Evolutionary conservation across 2,113 vertebrate species (phyloP).

Genomic region (Paradoxurus hermaphroditus): DNA sequence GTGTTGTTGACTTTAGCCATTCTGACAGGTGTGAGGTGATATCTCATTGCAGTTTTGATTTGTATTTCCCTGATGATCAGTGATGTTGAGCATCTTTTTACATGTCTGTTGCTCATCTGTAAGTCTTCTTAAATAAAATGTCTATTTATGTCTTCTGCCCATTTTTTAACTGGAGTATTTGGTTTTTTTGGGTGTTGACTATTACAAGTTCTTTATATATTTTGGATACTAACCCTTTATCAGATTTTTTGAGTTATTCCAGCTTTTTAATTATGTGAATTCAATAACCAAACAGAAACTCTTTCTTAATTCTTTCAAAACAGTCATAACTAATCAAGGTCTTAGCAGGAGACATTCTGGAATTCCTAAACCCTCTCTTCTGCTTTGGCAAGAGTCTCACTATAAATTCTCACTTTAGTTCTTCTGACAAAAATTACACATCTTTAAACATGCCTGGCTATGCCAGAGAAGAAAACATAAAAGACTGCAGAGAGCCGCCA

Average conservation of each 20-base stretch:
- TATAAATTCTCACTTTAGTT: background rate
- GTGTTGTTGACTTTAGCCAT: background rate
- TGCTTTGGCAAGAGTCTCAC: background rate
- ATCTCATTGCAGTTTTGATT: background rate
- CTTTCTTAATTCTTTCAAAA: constrained; percentile 9
- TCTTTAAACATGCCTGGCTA: background rate
- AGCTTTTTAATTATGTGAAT: background rate
- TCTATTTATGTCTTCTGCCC: background rate
- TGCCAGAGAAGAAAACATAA: background rate
- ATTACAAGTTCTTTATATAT: background rate
- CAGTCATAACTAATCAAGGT: background rate
- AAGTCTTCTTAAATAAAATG: background rate
- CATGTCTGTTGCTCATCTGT: background rate
- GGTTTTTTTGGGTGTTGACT: background rate
- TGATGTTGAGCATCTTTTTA: background rate
- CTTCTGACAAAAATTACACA: background rate
- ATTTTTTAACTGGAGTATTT: background rate
- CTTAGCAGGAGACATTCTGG: background rate
- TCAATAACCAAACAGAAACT: background rate
- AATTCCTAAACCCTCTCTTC: background rate
- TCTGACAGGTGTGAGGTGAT: background rate
- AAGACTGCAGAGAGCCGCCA: background rate
- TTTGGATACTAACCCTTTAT: background rate
- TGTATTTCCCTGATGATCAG: background rate
- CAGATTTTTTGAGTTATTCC: constrained; percentile 2